A percentile compares a stretch with the other conserved stretches of the same genome.
Conservation (phyloP, 2,888 invertebrate genomes). For the Bombylius discolor region DNA sequence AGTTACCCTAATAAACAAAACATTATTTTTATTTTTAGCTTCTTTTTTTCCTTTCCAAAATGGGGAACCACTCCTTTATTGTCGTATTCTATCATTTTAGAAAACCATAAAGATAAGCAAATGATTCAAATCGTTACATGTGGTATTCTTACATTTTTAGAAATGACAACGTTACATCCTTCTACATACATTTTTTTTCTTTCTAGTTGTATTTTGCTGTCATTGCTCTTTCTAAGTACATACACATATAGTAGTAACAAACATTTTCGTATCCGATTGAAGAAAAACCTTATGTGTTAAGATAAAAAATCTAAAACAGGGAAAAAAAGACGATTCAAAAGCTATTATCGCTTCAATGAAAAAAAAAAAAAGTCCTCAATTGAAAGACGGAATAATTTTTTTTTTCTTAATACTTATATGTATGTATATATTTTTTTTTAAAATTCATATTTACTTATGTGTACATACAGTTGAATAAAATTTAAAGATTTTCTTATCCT, state of each 20-base stretch:
- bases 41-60: not conserved
- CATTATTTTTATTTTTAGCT: no score
- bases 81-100: conserved; percentile 9
- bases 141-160: no score
- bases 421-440: no score
- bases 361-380: not conserved
- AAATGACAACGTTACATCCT: no score
- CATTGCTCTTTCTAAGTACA: not conserved
- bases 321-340: not conserved
- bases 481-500: no score
- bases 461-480: no score
- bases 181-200: not conserved
- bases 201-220: not conserved
- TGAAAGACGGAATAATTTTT: no score
- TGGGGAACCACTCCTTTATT: conserved; percentile 3
- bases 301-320: not conserved
- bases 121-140: not conserved
- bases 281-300: not conserved
- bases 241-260: not conserved
- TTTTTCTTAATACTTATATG: no score
- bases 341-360: not conserved
- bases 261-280: not conserved
- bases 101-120: conserved; percentile 10
- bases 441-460: no score
- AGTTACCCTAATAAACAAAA: not conserved